Conservation (phyloP, 2,113 vertebrate genomes). For the Mystacornis crossleyi region DNA sequence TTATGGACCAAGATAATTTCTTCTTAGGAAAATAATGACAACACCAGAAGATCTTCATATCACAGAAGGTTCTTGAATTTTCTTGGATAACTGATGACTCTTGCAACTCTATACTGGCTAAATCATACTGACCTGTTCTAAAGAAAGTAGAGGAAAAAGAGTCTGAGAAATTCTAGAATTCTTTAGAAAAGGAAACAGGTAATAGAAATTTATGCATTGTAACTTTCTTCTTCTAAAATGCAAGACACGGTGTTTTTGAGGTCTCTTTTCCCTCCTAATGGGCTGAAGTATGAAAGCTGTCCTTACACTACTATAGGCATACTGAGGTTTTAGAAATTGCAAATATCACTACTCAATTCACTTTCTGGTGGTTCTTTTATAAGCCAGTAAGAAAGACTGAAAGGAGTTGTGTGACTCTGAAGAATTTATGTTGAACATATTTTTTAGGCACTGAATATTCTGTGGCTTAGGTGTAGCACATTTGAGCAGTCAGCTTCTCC, state of each 20-base stretch:
- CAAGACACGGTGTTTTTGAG: not conserved
- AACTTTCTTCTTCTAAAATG: not conserved
- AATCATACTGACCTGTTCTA: not conserved
- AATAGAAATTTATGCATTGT: not conserved
- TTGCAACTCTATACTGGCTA: not conserved
- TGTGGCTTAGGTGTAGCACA: not conserved
- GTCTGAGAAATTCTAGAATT: not conserved
- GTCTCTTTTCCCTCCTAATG: not conserved
- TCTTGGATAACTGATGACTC: not conserved
- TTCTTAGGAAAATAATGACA: not conserved
- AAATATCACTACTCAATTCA: not conserved
- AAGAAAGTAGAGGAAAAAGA: not conserved
- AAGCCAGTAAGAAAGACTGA: not conserved
- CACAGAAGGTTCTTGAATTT: not conserved
- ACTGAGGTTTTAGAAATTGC: not conserved
- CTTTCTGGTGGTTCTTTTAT: not conserved
- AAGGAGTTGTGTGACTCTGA: not conserved
- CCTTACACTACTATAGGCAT: not conserved
- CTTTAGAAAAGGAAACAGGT: not conserved
- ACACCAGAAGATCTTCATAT: not conserved
- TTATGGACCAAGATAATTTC: not conserved
- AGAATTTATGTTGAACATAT: not conserved
- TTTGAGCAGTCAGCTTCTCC: not conserved
- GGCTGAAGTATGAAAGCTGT: not conserved
- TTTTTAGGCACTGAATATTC: not conserved